Evolutionary conservation across 2,113 vertebrate genomes (phyloP), one percentile per base, ranked within the genome.

Genomic region (Carlito syrichta): DNA sequence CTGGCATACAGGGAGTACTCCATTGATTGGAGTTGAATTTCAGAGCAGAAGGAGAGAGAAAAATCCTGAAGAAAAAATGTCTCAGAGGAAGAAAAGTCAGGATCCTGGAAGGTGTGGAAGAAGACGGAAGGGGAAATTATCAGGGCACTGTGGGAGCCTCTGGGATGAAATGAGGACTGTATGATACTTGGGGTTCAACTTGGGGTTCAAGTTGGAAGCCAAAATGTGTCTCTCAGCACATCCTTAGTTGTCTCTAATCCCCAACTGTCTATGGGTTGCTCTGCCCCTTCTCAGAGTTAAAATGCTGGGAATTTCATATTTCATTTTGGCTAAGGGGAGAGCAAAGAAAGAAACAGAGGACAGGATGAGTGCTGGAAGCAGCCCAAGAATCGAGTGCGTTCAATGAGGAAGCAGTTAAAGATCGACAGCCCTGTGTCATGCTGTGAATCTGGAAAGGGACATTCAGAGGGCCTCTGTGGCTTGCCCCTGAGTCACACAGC

Each of bases 101-200:
- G 32, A 5, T 62, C 5, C 45, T 20, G 7, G 56, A 20, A 38
- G 60, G 32, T 5, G 6, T 23, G 32, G 58, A 13, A 27, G 30
- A 68, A 12, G 40, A 86, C 25, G 32, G 32, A 77, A 8, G 7
- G 79, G 48, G 13, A 12, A 0, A 0, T 48, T 45, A 35, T 20
- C 0, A 0, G 23, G 56, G 17, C 13, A 0, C 60, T 66, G 13
- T 56, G 16, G 11, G 8, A 1, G 32, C 30, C 32, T 11, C 32
- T 23, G 60, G 8, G 50, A 27, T 23, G 43, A 76, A 54, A 6
- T 27, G 23, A 8, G n/a, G 14, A 38, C 23, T 38, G n/a, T n/a
- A n/a, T 62, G 25, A 17, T 14, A 13, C 63, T 1, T n/a, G n/a
- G n/a, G n/a, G 48, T 38, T 56, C 3, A 25, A 19, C 56, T 22